phyloP scores from a whole-genome alignment of 2,888 invertebrate species.

The Eilema caniola region DNA sequence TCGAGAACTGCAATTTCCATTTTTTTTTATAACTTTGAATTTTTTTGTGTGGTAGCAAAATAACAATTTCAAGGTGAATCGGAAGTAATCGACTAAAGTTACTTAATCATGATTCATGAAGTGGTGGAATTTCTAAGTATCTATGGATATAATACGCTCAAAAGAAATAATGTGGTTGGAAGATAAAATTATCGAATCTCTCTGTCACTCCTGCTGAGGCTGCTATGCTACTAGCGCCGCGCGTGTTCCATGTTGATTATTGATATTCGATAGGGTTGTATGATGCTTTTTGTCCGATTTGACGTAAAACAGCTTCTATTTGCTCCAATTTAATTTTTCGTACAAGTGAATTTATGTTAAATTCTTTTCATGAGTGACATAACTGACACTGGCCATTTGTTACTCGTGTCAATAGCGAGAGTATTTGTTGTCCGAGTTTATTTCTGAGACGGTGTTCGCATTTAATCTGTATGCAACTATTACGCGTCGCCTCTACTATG shows the following conservation, averaged over 20 bases:
- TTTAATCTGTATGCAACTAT: slow-evolving; percentile 86
- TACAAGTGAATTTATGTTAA: slow-evolving; percentile 65
- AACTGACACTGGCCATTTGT: slow-evolving; percentile 67
- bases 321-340: slow-evolving; percentile 74
- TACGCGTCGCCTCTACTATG: slow-evolving; percentile 87
- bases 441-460: slow-evolving; percentile 76
- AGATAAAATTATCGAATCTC: slow-evolving; percentile 47
- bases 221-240: slow-evolving; percentile 46
- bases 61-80: neutral
- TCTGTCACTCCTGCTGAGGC: slow-evolving; percentile 53
- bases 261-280: slow-evolving; percentile 51
- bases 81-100: neutral
- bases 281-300: slow-evolving; percentile 79
- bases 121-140: slow-evolving; percentile 39
- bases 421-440: slow-evolving; percentile 68
- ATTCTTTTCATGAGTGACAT: slow-evolving; percentile 79
- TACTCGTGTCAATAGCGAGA: slow-evolving; percentile 60
- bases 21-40: neutral
- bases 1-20: neutral
- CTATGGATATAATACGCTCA: slow-evolving; percentile 54
- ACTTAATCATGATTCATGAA: neutral
- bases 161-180: neutral
- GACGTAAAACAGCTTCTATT: slow-evolving; percentile 81
- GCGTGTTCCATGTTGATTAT: slow-evolving; percentile 31
- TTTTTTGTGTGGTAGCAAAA: neutral